Base-by-base conservation (phyloP, 2,797 vertebrate species). In the Clarias laeviceps region DNA sequence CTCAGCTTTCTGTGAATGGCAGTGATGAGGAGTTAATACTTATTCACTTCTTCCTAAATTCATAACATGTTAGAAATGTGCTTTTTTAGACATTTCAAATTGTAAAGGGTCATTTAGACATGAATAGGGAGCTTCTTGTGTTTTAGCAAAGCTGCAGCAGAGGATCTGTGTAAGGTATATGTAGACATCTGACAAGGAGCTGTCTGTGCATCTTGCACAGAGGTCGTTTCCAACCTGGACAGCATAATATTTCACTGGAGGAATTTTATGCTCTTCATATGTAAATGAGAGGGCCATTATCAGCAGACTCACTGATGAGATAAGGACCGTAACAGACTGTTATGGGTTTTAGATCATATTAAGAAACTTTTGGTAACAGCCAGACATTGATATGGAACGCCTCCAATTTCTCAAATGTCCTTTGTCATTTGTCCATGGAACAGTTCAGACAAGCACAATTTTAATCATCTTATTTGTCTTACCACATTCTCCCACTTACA, bases 1-100 rank as follows among this genome's bases (percentile, higher is more conserved):
- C 95, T 97, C 97, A n/a, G 92, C 86, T 89, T 91, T 92, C 91
- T 93, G 91, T 88, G 85, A 89, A 92, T 86, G 82, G 72, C 50
- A 65, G 62, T 40, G 24, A 27, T 34, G n/a, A 20, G 17, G 57
- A 83, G 85, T 90, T 86, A 90, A 81, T 73, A 54, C 40, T 27
- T 29, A 40, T 29, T 82, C 54, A 68, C 14, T 40, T 69, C 69
- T 68, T 5, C 27, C 45, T 84, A 57, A 80, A 37, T 24, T 6
- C 24, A 57, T 22, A 73, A 65, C 12, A 7, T 68, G 29, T 24
- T 72, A 77, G 50, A 59, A 86, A 59, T 17, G 54, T 57, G 18
- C 1, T 59, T 81, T 80, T 80, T 80, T 17, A 57, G 50, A 24
- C 11, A n/a, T 34, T 77, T 76, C 17, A 76, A 73, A n/a, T 50